Evolutionary conservation across 1,140 invertebrate species (phyloP).

Genomic region (Drosophila mayri): DNA sequence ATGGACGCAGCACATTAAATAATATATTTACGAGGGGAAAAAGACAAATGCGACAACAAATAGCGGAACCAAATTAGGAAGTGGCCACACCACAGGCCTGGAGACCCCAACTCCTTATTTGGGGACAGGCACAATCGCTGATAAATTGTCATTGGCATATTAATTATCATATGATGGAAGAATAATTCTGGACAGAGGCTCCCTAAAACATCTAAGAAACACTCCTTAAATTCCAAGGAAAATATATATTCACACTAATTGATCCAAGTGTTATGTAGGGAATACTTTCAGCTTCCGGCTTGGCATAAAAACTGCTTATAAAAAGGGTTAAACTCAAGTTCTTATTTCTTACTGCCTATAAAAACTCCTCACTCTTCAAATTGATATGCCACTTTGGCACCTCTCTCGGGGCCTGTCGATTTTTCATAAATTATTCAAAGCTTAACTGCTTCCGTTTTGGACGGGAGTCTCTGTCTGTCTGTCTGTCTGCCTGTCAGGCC

Average conservation of each 20-base stretch:
- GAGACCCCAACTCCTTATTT: slow-evolving; percentile 59
- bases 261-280: background rate
- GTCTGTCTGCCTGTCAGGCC: slow-evolving; percentile 14
- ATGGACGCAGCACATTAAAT: slow-evolving; percentile 65
- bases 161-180: slow-evolving; percentile 38
- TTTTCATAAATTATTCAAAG: slow-evolving; percentile 82
- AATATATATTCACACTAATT: background rate
- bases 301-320: background rate
- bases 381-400: slow-evolving; percentile 75
- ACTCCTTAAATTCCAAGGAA: background rate
- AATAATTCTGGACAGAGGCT: slow-evolving; percentile 14
- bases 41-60: slow-evolving; percentile 56
- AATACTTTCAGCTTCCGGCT: background rate
- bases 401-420: slow-evolving; percentile 30
- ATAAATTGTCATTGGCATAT: slow-evolving; percentile 69
- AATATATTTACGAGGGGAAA: slow-evolving; percentile 61
- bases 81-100: slow-evolving; percentile 53
- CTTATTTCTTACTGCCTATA: slow-evolving; percentile 1
- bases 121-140: slow-evolving; percentile 17
- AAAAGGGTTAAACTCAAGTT: slow-evolving; percentile 54
- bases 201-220: too few relatives aligned
- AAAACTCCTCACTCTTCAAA: slow-evolving; percentile 15
- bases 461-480: slow-evolving; percentile 36
- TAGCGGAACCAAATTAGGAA: slow-evolving; percentile 84
- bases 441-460: slow-evolving; percentile 79